A percentile compares a stretch with the other conserved stretches of the same genome.
These are phyloP conservation scores for Boloria selene DNA, from an alignment of 2,888 invertebrate genomes.

Conservation along the genomic window DNA sequence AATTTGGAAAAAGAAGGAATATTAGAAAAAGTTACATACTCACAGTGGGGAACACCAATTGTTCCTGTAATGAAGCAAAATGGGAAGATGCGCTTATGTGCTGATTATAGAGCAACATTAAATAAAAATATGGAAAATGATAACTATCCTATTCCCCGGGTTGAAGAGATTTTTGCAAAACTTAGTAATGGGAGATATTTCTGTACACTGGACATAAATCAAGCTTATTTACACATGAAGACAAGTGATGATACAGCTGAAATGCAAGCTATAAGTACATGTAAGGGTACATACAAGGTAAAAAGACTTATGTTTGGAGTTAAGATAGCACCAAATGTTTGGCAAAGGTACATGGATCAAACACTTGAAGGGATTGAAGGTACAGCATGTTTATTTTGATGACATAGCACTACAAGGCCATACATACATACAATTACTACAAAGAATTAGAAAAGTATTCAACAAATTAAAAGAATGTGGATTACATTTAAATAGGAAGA, in stretches of 20 bases:
- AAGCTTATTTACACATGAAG: no score
- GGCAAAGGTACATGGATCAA: not conserved
- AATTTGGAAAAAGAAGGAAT: slow-evolving; percentile 18
- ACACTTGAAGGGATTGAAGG: not conserved
- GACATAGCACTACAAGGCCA: no score
- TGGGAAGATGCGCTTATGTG: slow-evolving; percentile 7
- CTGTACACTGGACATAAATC: no score
- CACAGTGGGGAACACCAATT: slow-evolving; percentile 25
- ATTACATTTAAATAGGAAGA: no score
- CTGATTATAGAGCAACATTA: not conserved
- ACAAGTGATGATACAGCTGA: no score
- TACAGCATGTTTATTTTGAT: not conserved
- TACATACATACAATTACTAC: no score
- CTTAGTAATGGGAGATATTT: no score
- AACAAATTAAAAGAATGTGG: no score
- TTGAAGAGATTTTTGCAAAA: no score
- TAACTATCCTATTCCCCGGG: no score
- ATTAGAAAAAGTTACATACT: slow-evolving; percentile 10
- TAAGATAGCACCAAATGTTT: not conserved
- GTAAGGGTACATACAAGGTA: not conserved
- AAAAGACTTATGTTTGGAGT: not conserved
- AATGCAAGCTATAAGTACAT: not conserved
- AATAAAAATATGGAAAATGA: no score
- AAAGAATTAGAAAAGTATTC: no score
- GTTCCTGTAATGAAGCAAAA: slow-evolving; percentile 22